A percentile compares a stretch with the other conserved stretches of the same genome.
phyloP scores from a whole-genome alignment of 2,113 vertebrate species.

The Pionites leucogaster region DNA sequence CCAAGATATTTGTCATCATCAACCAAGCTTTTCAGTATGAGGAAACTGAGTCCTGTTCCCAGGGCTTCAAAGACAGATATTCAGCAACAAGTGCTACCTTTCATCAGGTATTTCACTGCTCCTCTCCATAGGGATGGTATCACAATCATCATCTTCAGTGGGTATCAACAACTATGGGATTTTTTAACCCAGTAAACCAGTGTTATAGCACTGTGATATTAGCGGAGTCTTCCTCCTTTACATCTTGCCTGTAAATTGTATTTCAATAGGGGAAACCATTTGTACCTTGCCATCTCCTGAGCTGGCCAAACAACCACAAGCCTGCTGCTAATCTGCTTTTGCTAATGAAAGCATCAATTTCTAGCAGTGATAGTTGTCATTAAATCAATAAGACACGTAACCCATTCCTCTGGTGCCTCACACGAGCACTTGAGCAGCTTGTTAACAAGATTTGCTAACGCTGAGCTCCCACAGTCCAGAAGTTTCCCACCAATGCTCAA shows the following conservation, averaged over 20 bases:
- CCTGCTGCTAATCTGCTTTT: constrained; percentile 20
- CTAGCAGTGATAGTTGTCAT: not conserved
- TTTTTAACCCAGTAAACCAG: not conserved
- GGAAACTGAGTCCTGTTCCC: not conserved
- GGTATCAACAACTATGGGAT: not conserved
- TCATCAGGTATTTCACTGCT: not conserved
- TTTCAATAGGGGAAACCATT: not conserved
- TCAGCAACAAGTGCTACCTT: not conserved
- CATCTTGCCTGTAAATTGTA: not conserved
- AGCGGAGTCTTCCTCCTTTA: not conserved
- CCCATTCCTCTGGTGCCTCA: constrained; percentile 6
- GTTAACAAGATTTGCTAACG: constrained; percentile 13
- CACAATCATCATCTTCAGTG: not conserved
- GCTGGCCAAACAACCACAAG: not conserved
- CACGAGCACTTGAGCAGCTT: not conserved
- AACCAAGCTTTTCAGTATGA: not conserved
- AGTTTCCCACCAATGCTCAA: not conserved
- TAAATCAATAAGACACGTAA: constrained; percentile 22
- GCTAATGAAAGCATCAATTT: constrained; percentile 53
- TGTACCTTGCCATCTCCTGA: not conserved
- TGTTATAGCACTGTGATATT: not conserved
- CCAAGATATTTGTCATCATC: not conserved
- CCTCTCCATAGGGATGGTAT: not conserved
- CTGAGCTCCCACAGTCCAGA: not conserved
- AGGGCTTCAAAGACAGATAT: not conserved